These are phyloP conservation scores for Elephantulus edwardii DNA, from an alignment of 2,113 vertebrate genomes.

Conservation along the genomic window DNA sequence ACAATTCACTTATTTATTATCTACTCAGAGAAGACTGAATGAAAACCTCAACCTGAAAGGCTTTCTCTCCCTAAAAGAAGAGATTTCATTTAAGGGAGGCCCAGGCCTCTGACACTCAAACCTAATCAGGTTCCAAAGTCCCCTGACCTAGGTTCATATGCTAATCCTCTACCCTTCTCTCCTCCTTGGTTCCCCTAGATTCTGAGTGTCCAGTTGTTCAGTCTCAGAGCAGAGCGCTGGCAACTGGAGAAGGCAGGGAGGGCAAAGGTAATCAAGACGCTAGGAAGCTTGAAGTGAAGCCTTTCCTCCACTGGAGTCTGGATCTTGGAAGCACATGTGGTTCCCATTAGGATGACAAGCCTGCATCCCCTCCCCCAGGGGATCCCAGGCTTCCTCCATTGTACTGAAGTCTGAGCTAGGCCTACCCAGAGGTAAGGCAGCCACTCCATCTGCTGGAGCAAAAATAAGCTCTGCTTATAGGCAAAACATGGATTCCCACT, in stretches of 20 bases:
- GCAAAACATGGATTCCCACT: slow-evolving; percentile 79
- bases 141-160: neutral
- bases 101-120: neutral
- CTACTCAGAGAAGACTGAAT: neutral
- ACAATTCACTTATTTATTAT: neutral
- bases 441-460: slow-evolving; percentile 83
- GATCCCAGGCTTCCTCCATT: slow-evolving; percentile 76
- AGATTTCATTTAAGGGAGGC: neutral
- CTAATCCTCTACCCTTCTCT: neutral
- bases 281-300: slow-evolving; percentile 18
- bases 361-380: slow-evolving; percentile 69
- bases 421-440: slow-evolving; percentile 80
- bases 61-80: slow-evolving; percentile 17
- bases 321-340: slow-evolving; percentile 75
- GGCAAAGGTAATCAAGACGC: slow-evolving; percentile 56
- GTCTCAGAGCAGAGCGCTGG: slow-evolving; percentile 38
- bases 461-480: slow-evolving; percentile 77
- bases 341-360: slow-evolving; percentile 72
- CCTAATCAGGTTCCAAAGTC: neutral
- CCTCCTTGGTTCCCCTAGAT: neutral
- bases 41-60: neutral
- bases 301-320: slow-evolving; percentile 57
- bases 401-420: slow-evolving; percentile 66
- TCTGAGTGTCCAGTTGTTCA: slow-evolving; percentile 10
- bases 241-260: slow-evolving; percentile 56